Evolutionary conservation across 23 tunicate genomes (phyloP).

Genomic region (Ascidia mentula): DNA sequence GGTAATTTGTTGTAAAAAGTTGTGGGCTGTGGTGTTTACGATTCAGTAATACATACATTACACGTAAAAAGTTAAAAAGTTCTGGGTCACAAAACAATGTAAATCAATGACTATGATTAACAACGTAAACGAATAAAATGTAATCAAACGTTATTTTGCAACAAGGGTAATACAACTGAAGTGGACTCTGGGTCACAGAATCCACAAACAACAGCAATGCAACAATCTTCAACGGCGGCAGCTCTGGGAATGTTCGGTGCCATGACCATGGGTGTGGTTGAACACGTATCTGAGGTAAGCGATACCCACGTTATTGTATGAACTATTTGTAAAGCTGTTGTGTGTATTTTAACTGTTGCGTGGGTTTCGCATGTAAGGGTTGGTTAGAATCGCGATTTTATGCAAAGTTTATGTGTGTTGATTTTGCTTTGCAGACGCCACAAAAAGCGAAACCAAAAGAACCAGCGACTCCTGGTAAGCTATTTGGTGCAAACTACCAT

Average conservation of each 20-base stretch:
- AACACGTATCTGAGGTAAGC: slow-evolving; percentile 50
- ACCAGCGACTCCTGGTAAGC: not conserved
- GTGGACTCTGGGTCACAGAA: not conserved
- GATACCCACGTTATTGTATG: too few relatives aligned
- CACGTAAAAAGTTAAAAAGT: too few relatives aligned
- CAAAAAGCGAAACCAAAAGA: not conserved
- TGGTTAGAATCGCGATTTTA: not conserved
- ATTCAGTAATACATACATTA: too few relatives aligned
- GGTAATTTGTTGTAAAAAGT: too few relatives aligned
- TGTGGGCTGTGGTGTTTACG: too few relatives aligned
- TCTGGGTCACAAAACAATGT: too few relatives aligned
- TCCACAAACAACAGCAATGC: not conserved
- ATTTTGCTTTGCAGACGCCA: not conserved
- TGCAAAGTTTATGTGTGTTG: not conserved
- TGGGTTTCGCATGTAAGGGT: not conserved
- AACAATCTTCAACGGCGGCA: slow-evolving; percentile 33
- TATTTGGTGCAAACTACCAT: too few relatives aligned
- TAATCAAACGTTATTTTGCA: too few relatives aligned
- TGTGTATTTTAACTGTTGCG: too few relatives aligned
- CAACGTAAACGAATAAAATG: too few relatives aligned
- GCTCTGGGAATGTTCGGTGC: slow-evolving; percentile 72
- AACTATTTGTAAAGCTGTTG: too few relatives aligned
- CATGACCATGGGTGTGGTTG: slow-evolving; percentile 83
- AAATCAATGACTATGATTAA: too few relatives aligned
- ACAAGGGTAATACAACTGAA: not conserved